phyloP scores from a whole-genome alignment of 2,888 invertebrate genomes.

The Dolichopus griseipennis region DNA sequence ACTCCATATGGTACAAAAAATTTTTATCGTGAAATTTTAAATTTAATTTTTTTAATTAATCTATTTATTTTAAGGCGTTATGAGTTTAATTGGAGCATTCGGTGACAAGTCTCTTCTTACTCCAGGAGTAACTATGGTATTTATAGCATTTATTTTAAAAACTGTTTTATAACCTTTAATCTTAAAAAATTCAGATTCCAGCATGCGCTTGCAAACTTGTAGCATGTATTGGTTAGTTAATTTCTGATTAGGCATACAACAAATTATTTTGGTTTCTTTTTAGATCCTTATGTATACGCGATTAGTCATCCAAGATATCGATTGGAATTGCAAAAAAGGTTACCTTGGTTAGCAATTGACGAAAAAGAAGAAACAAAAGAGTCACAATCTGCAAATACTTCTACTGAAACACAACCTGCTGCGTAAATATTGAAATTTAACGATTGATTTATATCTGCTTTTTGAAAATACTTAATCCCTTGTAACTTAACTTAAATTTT shows the following conservation, averaged over 20 bases:
- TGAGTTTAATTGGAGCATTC: conserved; percentile 69
- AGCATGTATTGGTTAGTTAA: conserved; percentile 55
- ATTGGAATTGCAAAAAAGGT: conserved; percentile 67
- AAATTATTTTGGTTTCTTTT: too few relatives aligned
- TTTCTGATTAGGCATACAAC: too few relatives aligned
- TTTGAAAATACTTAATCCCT: too few relatives aligned
- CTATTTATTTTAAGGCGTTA: conserved; percentile 12
- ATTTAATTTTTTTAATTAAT: neutral
- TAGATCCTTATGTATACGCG: conserved; percentile 81
- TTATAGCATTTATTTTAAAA: neutral
- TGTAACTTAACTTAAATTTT: too few relatives aligned
- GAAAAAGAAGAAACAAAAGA: conserved; percentile 54
- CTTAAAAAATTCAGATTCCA: conserved; percentile 48
- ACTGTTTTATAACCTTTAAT: neutral
- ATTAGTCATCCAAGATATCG: conserved; percentile 85
- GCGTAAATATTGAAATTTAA: conserved; percentile 23
- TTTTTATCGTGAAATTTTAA: neutral
- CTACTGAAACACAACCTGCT: conserved; percentile 27
- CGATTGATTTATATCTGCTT: too few relatives aligned
- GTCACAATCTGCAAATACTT: conserved; percentile 41
- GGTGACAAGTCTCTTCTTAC: conserved; percentile 63
- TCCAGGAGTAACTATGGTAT: conserved; percentile 61
- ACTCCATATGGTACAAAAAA: conserved; percentile 66
- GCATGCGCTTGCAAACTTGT: conserved; percentile 80
- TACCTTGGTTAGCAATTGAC: conserved; percentile 64